Percentiles rank a stretch among this genome's conserved stretches.
Evolutionary conservation across 2,888 invertebrate species (phyloP).

Genomic region (Operophtera brumata): DNA sequence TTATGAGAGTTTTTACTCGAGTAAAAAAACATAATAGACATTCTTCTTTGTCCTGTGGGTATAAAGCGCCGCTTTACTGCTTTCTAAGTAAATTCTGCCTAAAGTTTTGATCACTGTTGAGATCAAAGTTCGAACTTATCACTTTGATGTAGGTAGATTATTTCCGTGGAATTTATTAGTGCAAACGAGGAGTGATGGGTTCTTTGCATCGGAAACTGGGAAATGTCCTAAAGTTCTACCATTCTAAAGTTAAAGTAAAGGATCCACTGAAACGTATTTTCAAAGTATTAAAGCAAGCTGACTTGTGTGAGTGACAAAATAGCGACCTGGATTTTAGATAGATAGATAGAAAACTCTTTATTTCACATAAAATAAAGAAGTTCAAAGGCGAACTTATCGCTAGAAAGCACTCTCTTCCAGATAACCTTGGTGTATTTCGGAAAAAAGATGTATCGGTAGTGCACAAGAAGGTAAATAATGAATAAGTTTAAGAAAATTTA

Average conservation of each 20-base stretch:
- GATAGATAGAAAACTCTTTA: too few species aligned
- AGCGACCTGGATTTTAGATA: not conserved
- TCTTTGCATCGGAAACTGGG: slow-evolving; percentile 3
- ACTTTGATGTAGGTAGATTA: slow-evolving; percentile 13
- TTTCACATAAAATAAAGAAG: too few species aligned
- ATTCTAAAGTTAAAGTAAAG: too few species aligned
- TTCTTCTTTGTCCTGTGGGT: too few species aligned
- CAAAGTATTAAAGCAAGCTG: not conserved
- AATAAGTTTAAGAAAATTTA: too few species aligned
- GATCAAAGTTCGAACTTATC: slow-evolving; percentile 11
- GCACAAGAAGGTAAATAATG: too few species aligned
- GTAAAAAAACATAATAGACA: too few species aligned
- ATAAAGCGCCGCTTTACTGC: not conserved
- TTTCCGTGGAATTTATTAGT: slow-evolving; percentile 10
- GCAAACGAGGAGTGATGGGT: not conserved
- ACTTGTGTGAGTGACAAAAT: not conserved
- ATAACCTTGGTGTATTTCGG: too few species aligned
- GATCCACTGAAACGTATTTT: not conserved
- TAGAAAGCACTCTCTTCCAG: too few species aligned
- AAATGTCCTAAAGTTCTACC: slow-evolving; percentile 1
- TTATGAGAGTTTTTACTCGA: too few species aligned
- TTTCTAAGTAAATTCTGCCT: not conserved
- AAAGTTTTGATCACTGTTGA: slow-evolving; percentile 6
- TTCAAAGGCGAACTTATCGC: too few species aligned
- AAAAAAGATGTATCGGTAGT: too few species aligned